These are phyloP conservation scores for Hylaeus anthracinus DNA, from an alignment of 1,140 invertebrate species.

Conservation along the genomic window DNA sequence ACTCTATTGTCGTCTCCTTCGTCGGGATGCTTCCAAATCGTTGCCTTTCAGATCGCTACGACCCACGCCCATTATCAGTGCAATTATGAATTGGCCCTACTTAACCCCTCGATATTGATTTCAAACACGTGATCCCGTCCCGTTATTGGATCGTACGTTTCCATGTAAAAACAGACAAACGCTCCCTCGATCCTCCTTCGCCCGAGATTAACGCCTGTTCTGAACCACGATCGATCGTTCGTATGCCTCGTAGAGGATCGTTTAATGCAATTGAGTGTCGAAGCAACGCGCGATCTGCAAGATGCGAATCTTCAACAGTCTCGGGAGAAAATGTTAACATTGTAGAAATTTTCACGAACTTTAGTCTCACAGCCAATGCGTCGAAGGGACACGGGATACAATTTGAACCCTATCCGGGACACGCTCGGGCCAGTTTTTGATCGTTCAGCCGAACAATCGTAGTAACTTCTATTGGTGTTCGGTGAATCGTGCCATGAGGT, in stretches of 20 bases:
- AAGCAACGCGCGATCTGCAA: background rate
- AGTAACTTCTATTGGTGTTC: too few species aligned
- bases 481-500: too few species aligned
- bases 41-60: slow-evolving; percentile 49
- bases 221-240: background rate
- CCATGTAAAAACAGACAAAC: background rate
- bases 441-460: too few species aligned
- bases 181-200: background rate
- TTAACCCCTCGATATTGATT: slow-evolving; percentile 59
- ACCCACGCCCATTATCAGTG: slow-evolving; percentile 37
- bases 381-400: too few species aligned
- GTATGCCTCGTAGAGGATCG: background rate
- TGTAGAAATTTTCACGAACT: too few species aligned
- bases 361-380: too few species aligned
- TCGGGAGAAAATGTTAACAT: too few species aligned
- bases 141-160: slow-evolving; percentile 15
- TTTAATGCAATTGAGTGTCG: background rate
- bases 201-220: background rate
- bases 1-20: slow-evolving; percentile 24
- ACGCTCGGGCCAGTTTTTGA: too few species aligned
- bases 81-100: slow-evolving; percentile 64
- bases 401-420: too few species aligned
- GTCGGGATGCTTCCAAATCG: slow-evolving; percentile 48
- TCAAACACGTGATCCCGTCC: slow-evolving; percentile 37
- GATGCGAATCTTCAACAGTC: too few species aligned